Percentiles rank a stretch among this genome's conserved stretches.
These are phyloP conservation scores for Ceratosolen solmsi DNA, from an alignment of 1,140 invertebrate species.

Conservation along the genomic window DNA sequence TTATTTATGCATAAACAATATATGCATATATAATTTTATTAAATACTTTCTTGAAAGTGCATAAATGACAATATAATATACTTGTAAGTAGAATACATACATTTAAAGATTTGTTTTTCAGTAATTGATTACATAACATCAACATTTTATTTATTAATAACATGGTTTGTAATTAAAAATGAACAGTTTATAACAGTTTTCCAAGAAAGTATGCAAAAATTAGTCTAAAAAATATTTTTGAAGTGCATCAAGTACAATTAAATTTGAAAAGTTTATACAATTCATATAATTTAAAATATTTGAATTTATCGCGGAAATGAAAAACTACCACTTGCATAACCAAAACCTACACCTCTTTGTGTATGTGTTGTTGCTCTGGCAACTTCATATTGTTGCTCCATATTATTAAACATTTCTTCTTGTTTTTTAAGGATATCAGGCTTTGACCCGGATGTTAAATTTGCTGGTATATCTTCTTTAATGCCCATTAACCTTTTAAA, in stretches of 20 bases:
- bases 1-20: neutral
- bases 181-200: neutral
- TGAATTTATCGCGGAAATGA: slow-evolving; percentile 70
- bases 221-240: slow-evolving; percentile 27
- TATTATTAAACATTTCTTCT: slow-evolving; percentile 90
- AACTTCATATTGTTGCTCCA: slow-evolving; percentile 96
- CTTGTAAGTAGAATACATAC: neutral
- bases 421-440: slow-evolving; percentile 85
- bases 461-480: slow-evolving; percentile 76
- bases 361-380: slow-evolving; percentile 94
- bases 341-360: slow-evolving; percentile 92
- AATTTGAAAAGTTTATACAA: slow-evolving; percentile 41
- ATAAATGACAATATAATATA: slow-evolving; percentile 2
- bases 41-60: neutral
- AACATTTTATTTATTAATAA: neutral
- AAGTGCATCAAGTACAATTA: slow-evolving; percentile 31
- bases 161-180: neutral
- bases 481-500: slow-evolving; percentile 97
- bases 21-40: neutral
- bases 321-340: slow-evolving; percentile 77
- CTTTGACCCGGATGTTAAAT: slow-evolving; percentile 65
- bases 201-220: neutral
- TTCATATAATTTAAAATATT: slow-evolving; percentile 18
- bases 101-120: neutral
- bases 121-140: neutral